phyloP scores from a whole-genome alignment of 2,113 vertebrate genomes.

The Microcebus tavaratra region DNA sequence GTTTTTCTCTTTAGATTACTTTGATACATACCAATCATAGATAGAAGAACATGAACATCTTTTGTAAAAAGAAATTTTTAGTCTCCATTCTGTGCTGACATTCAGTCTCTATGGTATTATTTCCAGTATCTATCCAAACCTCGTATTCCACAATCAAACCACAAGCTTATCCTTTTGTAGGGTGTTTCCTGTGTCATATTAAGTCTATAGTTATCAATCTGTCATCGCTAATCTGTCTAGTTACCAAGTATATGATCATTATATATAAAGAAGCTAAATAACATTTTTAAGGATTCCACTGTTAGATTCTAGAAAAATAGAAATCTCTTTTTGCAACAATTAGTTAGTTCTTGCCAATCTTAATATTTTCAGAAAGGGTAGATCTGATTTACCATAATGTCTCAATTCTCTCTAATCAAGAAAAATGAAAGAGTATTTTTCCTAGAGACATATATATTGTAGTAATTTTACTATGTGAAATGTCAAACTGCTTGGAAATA shows the following conservation, averaged over 20 bases:
- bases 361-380: constrained; percentile 67
- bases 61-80: background rate
- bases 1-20: background rate
- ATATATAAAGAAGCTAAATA: background rate
- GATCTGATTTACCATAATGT: constrained; percentile 73
- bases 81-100: background rate
- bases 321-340: constrained; percentile 34
- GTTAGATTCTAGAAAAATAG: constrained; percentile 3
- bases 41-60: background rate
- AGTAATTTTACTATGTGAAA: constrained; percentile 75
- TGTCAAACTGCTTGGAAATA: constrained; percentile 69
- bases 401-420: constrained; percentile 61
- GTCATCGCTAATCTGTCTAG: background rate
- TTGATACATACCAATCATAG: background rate
- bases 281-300: background rate
- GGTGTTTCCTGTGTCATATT: background rate
- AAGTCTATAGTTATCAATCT: background rate
- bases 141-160: background rate
- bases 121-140: background rate
- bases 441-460: constrained; percentile 58
- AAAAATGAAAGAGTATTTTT: constrained; percentile 74
- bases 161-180: background rate
- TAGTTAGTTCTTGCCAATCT: constrained; percentile 34
- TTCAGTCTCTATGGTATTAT: background rate
- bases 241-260: background rate